These are phyloP conservation scores for Sebastes matsubarae DNA, from an alignment of 2,797 vertebrate genomes.

Conservation along the genomic window DNA sequence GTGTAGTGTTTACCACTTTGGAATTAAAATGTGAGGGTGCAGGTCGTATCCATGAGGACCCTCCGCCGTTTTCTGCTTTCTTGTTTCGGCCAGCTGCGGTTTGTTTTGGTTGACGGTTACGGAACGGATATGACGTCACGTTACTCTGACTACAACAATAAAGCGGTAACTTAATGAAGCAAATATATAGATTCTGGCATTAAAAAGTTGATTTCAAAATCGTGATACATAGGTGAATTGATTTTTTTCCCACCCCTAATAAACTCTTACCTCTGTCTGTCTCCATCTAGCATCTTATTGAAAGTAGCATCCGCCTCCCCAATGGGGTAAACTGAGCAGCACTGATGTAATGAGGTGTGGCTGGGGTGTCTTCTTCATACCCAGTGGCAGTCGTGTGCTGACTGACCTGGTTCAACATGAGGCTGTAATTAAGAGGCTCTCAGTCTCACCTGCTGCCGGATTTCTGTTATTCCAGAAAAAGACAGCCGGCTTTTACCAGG, in stretches of 20 bases:
- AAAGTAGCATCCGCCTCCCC: constrained; percentile 14
- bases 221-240: too few species aligned
- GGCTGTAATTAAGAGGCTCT: constrained; percentile 61
- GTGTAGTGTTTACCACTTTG: too few species aligned
- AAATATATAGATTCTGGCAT: too few species aligned
- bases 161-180: not conserved
- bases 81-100: too few species aligned
- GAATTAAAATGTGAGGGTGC: too few species aligned
- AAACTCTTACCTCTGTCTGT: constrained; percentile 9
- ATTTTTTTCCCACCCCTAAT: constrained; percentile 4
- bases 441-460: constrained; percentile 14
- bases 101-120: too few species aligned
- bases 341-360: constrained; percentile 55
- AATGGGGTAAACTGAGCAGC: constrained; percentile 44
- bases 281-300: constrained; percentile 39
- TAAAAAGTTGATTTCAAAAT: too few species aligned
- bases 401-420: constrained; percentile 41
- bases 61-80: too few species aligned
- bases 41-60: too few species aligned
- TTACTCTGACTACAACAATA: too few species aligned
- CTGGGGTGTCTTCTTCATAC: constrained; percentile 30
- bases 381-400: constrained; percentile 6
- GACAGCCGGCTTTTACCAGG: constrained; percentile 36
- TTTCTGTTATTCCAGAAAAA: constrained; percentile 13
- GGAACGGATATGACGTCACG: too few species aligned